Evolutionary conservation across 2,888 invertebrate genomes (phyloP), one percentile per base, ranked within the genome.

Genomic region (Ochropleura plecta): DNA sequence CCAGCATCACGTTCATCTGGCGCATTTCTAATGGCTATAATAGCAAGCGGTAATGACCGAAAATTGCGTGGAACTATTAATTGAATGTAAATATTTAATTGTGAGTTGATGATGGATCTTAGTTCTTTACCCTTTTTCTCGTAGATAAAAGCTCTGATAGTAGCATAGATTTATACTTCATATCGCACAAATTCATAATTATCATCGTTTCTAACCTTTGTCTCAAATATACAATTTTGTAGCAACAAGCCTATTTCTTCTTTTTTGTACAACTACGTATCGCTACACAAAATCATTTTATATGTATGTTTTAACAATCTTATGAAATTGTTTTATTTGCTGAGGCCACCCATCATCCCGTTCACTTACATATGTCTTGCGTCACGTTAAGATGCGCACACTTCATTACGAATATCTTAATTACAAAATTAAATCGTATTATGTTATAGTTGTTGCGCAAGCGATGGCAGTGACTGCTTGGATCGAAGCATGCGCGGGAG

Each of bases 1-100:
- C 81, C 83, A 84, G 83, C 81, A 82, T 81, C 83, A 84, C 77
- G 71, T 81, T 78, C 76, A 70, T 79, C 78, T 80, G 77, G 81
- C 71, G 65, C 46, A 81, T 85, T 82, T 79, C 76, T 84, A 82
- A 81, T 81, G 59, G 67, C 66, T 70, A 67, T 75, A 79, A 84
- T 79, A 80, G 76, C 59, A 9, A 64, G 44, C 63, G 42, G 16
- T 76, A 81, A 59, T 76, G 46, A 14, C 46, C 71, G 42, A 69
- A 83, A 83, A 67, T 64, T 59, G 49, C 62, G 46, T 49, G 8
- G 69, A 49, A 14, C n/a, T 60, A 53, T 70, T 70, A 73, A 81
- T 81, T 49, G 59, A 73, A 70, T 83, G 57, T 67, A 55, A 73
- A 83, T 72, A 57, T 40, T 70, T 70, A 71, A 80, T 59, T 75